Evolutionary conservation across 2,113 vertebrate genomes (phyloP).

Genomic region (Calidris pugnax): DNA sequence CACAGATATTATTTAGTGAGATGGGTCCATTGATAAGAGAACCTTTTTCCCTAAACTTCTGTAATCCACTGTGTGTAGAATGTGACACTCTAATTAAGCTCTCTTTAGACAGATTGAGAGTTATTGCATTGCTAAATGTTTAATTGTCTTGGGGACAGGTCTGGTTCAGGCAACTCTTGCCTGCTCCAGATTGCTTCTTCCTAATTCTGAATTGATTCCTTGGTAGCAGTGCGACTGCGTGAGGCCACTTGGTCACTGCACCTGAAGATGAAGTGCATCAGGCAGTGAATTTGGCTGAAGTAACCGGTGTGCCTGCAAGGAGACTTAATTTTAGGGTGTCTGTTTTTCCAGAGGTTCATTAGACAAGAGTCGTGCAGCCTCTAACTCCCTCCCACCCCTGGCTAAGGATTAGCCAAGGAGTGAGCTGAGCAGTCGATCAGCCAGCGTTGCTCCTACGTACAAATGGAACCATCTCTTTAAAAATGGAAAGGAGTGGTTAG

Average conservation of each 20-base stretch:
- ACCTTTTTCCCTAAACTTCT: background rate
- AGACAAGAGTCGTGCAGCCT: background rate
- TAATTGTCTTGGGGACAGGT: background rate
- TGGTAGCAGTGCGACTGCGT: background rate
- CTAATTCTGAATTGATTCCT: background rate
- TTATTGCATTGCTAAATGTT: background rate
- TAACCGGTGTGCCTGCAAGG: background rate
- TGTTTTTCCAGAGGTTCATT: background rate
- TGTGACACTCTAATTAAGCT: conserved; percentile 6
- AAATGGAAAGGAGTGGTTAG: background rate
- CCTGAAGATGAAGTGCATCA: background rate
- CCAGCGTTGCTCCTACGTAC: background rate
- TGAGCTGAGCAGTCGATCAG: background rate
- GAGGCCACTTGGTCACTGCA: background rate
- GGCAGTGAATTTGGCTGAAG: background rate
- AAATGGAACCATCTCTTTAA: background rate
- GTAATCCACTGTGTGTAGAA: background rate
- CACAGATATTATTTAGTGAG: background rate
- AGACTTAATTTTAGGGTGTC: background rate
- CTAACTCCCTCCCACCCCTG: background rate
- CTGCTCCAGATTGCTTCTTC: background rate
- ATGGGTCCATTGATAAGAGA: background rate
- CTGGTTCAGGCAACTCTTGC: background rate
- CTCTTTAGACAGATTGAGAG: background rate
- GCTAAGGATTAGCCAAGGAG: background rate